Evolutionary conservation across 1,140 invertebrate species (phyloP).

Genomic region (Nebria ingens): DNA sequence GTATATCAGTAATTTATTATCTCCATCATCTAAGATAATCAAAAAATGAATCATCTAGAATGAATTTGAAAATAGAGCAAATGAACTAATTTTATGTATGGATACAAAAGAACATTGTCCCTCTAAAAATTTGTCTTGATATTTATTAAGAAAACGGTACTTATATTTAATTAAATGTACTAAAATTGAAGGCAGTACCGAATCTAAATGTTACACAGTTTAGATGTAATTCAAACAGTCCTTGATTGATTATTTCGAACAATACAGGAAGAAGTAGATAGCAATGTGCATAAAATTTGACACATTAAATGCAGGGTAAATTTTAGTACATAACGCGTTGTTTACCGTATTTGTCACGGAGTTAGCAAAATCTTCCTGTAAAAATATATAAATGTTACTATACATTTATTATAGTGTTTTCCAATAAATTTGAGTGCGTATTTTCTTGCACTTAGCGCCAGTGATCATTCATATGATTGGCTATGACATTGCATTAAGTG

Average conservation of each 20-base stretch:
- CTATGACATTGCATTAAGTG: too few relatives aligned
- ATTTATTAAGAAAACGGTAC: neutral
- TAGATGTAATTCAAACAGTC: neutral
- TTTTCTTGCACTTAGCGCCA: too few relatives aligned
- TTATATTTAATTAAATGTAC: neutral
- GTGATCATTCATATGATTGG: too few relatives aligned
- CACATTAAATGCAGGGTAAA: slow-evolving; percentile 1
- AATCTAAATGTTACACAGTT: neutral
- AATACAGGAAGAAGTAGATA: slow-evolving; percentile 1
- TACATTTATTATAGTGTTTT: too few relatives aligned
- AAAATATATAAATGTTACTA: too few relatives aligned
- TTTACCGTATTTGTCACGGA: neutral
- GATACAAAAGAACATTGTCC: neutral
- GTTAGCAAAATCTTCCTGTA: neutral
- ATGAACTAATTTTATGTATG: neutral
- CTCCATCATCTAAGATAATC: neutral
- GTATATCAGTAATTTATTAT: neutral
- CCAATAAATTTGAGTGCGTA: too few relatives aligned
- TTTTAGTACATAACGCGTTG: neutral
- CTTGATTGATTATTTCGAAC: too few relatives aligned
- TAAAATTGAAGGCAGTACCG: neutral
- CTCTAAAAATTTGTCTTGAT: neutral
- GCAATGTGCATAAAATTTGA: neutral
- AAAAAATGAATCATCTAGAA: slow-evolving; percentile 6
- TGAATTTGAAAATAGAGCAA: neutral